A percentile compares a stretch with the other conserved stretches of the same genome.
Evolutionary conservation across 2,888 invertebrate species (phyloP).

Genomic region (Agriopis leucophaearia): DNA sequence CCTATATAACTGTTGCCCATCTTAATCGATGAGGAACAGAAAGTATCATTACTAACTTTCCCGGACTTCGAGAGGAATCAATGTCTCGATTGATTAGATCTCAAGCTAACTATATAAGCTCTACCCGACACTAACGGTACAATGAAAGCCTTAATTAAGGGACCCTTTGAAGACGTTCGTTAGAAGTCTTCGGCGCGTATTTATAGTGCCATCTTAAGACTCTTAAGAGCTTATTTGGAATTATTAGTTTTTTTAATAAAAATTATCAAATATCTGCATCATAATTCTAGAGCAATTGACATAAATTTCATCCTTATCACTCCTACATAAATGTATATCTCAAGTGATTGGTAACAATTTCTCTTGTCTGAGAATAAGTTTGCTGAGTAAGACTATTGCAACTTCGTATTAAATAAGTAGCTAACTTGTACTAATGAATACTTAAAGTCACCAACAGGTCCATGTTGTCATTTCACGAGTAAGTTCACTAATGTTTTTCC

Average conservation of each 20-base stretch:
- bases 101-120: slow-evolving; percentile 18
- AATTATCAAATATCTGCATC: too few relatives aligned
- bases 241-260: too few relatives aligned
- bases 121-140: slow-evolving; percentile 24
- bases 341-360: background rate
- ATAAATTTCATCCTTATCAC: background rate
- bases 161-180: slow-evolving; percentile 26
- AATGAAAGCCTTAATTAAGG: slow-evolving; percentile 27
- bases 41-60: slow-evolving; percentile 33
- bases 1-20: background rate
- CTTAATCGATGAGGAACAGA: slow-evolving; percentile 20
- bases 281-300: background rate
- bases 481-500: too few relatives aligned
- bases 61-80: slow-evolving; percentile 40
- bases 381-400: too few relatives aligned
- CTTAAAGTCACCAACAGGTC: too few relatives aligned
- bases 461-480: too few relatives aligned
- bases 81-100: slow-evolving; percentile 42
- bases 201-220: background rate
- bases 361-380: too few relatives aligned
- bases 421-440: too few relatives aligned
- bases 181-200: slow-evolving; percentile 1
- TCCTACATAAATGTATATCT: too few relatives aligned
- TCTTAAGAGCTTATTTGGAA: background rate
- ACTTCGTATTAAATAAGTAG: too few relatives aligned